phyloP scores from a whole-genome alignment of 2,113 vertebrate species.

The Entelurus aequoreus region DNA sequence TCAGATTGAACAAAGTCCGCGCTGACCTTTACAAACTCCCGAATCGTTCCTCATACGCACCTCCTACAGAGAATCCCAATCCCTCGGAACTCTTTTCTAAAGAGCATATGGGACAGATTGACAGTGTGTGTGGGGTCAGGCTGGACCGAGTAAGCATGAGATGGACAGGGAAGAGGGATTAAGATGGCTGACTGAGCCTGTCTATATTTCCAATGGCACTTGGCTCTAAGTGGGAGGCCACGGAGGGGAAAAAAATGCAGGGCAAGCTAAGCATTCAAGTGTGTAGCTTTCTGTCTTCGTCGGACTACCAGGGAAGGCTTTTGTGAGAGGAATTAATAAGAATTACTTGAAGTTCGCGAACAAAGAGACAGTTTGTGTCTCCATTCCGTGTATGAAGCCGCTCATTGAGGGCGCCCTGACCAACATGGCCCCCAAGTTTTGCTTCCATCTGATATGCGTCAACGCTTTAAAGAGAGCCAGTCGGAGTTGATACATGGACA shows the following conservation, averaged over 20 bases:
- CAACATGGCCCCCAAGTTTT: constrained; percentile 30
- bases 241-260: constrained; percentile 50
- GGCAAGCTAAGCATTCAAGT: constrained; percentile 61
- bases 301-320: constrained; percentile 25
- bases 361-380: constrained; percentile 9
- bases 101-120: constrained; percentile 65
- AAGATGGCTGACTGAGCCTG: constrained; percentile 78
- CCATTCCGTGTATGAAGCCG: constrained; percentile 6
- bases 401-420: constrained; percentile 26
- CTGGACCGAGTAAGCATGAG: constrained; percentile 73
- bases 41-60: constrained; percentile 79
- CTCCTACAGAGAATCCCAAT: constrained; percentile 48
- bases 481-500: constrained; percentile 56
- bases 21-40: constrained; percentile 91
- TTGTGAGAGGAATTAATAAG: constrained; percentile 26
- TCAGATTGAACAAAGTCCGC: constrained; percentile 94
- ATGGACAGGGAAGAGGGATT: constrained; percentile 75
- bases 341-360: constrained; percentile 29
- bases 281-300: constrained; percentile 46
- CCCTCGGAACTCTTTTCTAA: constrained; percentile 79
- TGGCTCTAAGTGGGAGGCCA: constrained; percentile 49
- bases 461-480: constrained; percentile 49
- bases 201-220: constrained; percentile 74
- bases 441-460: constrained; percentile 49
- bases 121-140: constrained; percentile 66